Base-by-base conservation (phyloP, 1,140 invertebrate species). In the Pachyrhynchus sulphureomaculatus region DNA sequence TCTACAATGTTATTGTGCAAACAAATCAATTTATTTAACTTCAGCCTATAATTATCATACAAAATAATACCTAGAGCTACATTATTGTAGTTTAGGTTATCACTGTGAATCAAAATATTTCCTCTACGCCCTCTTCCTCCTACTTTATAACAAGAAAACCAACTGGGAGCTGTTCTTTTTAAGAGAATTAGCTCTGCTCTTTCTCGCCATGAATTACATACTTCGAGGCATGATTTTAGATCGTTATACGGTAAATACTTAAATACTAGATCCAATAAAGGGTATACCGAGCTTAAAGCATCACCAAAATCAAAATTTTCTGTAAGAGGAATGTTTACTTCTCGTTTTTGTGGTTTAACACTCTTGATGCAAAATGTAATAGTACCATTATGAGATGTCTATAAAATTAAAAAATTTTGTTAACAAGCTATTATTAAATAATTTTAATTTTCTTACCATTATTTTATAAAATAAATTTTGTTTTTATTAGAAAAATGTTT, bases 181-280 rank as follows among this genome's bases (percentile, higher is more conserved):
- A 33, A 29, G 23, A 71, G 36, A 33, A 61, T 41, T 33, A 21
- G 55, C 42, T 64, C 34, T 0, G 65, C 67, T 34, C 44, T 54
- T 29, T 59, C 55, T 37, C 51, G 52, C 69, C 69, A 71, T 24
- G 63, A 52, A 15, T 48, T 34, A 34, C 64, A 67, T 1, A 71
- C 63, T 42, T 64, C 10, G 5, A 34, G 23, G 24, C 58, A 68
- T n/a, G 24, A 49, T 62, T 61, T 64, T 34, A 71, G 49, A 13
- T 69, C 67, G 12, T 58, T 64, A 32, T 45, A 61, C 18, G 62
- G 56, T 32, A 71, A 54, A 47, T 69, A 71, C 18, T 49, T 51
- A 26, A 71, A 71, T 29, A 71, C 45, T 17, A 71, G 56, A 13
- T 69, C 65, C 18, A 69, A 32, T 41, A 71, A 51, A 8, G 69